Conservation (phyloP, 2,113 vertebrate genomes). For the Chloebia gouldiae region DNA sequence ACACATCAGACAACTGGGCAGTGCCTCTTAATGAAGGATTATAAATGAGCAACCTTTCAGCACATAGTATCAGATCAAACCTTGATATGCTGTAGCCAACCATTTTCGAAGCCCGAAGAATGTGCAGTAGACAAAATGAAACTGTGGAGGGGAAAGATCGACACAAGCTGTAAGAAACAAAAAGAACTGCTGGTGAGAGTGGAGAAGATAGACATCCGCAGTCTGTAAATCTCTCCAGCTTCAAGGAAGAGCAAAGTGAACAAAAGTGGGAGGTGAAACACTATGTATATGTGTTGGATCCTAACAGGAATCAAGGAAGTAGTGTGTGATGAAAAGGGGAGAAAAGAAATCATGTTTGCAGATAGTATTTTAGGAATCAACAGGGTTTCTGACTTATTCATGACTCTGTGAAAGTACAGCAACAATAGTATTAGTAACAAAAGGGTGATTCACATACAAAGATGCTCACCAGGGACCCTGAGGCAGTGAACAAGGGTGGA, state of each 20-base stretch:
- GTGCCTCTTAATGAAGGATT: not conserved
- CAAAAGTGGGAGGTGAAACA: not conserved
- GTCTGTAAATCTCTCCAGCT: not conserved
- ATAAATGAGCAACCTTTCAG: not conserved
- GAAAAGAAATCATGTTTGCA: not conserved
- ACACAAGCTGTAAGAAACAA: not conserved
- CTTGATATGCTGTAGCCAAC: not conserved
- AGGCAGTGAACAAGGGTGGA: not conserved
- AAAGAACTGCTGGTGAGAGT: not conserved
- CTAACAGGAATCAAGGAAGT: not conserved
- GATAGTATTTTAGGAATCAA: not conserved
- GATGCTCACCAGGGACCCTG: not conserved
- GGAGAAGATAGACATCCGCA: not conserved
- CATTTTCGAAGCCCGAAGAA: not conserved
- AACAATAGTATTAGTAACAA: not conserved
- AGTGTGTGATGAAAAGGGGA: not conserved
- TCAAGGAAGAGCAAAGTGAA: not conserved
- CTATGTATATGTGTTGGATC: accelerated
- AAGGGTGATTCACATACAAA: not conserved
- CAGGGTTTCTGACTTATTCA: not conserved
- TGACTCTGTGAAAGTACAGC: not conserved
- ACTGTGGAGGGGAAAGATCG: not conserved
- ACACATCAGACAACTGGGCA: not conserved
- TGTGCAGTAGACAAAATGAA: not conserved
- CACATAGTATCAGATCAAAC: not conserved